These are phyloP conservation scores for Semotilus atromaculatus DNA, from an alignment of 2,797 vertebrate genomes.

Conservation along the genomic window DNA sequence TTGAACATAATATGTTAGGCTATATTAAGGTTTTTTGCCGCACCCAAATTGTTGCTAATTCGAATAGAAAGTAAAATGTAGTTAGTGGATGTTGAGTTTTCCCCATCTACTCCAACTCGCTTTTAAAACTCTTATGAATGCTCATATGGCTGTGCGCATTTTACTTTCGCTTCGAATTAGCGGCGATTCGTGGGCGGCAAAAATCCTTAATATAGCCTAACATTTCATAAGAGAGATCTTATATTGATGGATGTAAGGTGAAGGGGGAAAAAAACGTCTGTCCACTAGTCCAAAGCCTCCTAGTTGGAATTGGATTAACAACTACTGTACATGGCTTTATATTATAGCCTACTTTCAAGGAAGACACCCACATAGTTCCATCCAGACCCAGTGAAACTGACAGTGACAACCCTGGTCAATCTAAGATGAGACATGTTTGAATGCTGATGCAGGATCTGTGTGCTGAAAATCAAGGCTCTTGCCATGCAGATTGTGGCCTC, in stretches of 20 bases:
- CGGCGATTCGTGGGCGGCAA: too few species aligned
- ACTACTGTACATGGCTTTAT: not conserved
- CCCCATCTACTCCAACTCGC: too few species aligned
- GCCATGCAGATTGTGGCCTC: not conserved
- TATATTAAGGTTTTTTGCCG: too few species aligned
- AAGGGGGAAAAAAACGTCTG: too few species aligned
- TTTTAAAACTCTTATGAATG: too few species aligned
- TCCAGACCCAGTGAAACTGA: not conserved
- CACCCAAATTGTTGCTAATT: too few species aligned
- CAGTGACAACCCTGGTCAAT: not conserved
- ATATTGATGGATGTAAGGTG: not conserved
- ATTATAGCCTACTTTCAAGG: not conserved
- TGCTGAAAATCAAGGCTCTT: not conserved
- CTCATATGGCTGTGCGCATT: too few species aligned
- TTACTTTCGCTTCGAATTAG: too few species aligned
- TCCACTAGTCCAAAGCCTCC: not conserved
- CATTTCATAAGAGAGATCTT: not conserved
- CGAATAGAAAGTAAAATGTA: too few species aligned
- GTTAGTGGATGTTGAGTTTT: too few species aligned
- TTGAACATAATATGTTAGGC: not conserved
- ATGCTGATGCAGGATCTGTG: not conserved
- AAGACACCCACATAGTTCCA: not conserved
- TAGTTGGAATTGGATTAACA: not conserved
- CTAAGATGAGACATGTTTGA: not conserved
- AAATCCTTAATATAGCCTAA: too few species aligned